Conservation (phyloP, 2,888 invertebrate species). For the Pinctada fucata region DNA sequence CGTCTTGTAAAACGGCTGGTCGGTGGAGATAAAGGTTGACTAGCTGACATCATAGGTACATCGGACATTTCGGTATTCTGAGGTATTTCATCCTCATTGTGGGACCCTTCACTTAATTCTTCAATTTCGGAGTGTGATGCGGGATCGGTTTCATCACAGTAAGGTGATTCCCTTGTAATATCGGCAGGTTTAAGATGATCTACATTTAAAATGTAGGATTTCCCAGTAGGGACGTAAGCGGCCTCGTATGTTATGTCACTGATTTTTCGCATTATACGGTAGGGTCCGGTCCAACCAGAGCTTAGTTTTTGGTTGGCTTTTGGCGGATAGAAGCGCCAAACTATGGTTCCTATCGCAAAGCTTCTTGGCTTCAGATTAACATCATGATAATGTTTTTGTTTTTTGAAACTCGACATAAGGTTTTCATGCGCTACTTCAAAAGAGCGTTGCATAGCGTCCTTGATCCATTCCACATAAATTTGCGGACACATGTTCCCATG, state of each 20-base stretch:
- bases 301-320: constrained; percentile 11
- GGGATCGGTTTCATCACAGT: not conserved
- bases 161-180: not conserved
- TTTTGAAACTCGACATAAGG: constrained; percentile 15
- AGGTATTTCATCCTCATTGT: not conserved
- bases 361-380: constrained; percentile 11
- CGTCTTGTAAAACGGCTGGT: no score
- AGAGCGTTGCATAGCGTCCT: not conserved
- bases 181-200: not conserved
- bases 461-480: constrained; percentile 24
- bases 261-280: not conserved
- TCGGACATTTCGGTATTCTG: not conserved
- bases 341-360: not conserved
- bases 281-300: constrained; percentile 7
- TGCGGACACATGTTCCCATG: not conserved
- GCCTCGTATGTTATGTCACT: not conserved
- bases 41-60: no score
- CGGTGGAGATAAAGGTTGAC: no score
- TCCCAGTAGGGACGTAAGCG: not conserved
- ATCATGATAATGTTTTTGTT: constrained; percentile 25
- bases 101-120: not conserved
- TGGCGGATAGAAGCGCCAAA: constrained; percentile 10
- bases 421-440: constrained; percentile 23
- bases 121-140: not conserved
- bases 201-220: not conserved